Evolutionary conservation across 2,113 vertebrate genomes (phyloP), one percentile per base, ranked within the genome.

Genomic region (Pheucticus melanocephalus): DNA sequence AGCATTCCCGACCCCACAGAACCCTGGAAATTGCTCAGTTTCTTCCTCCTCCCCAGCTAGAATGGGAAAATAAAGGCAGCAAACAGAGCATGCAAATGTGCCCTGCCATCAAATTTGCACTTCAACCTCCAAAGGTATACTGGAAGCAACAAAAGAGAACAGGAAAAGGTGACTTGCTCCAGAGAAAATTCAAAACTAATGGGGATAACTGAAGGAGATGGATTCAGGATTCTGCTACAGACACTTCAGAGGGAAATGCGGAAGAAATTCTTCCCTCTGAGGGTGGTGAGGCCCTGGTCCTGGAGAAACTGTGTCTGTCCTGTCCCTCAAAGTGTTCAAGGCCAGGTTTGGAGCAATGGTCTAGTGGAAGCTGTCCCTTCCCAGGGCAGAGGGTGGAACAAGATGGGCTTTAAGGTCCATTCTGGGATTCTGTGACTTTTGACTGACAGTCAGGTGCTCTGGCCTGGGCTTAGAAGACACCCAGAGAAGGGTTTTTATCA

Each of bases 391-490:
- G 15, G 33, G 6, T 24, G 24, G 42, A 27, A 72, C 22, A 50
- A 31, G 37, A 13, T 11, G 68, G 20, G 37, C 28, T 82, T 30
- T 25, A 24, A 44, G 39, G 51, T 51, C 51, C 51, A 37, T 37
- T 51, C 51, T 37, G 44, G 35, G 44, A 45, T 37, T 31, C 40
- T 23, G 31, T 23, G 33, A 27, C 10, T 88, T 44, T 1, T 7
- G 0, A 84, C 39, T 24, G 15, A 1, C 50, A 21, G 20, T 3
- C 10, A 10, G 25, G 5, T 0, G 1, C 5, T 35, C 61, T 22
- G 8, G 18, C 25, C 33, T 12, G 39, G 13, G 14, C 39, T 5
- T 7, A 25, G 33, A 31, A 13, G 37, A 13, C 27, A 48, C 10
- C 3, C 35, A 54, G 28, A 25, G 50, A 48, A 31, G 18, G 40